A percentile compares a stretch with the other conserved stretches of the same genome.
These are phyloP conservation scores for Acanthococcus lagerstroemiae DNA, from an alignment of 2,888 invertebrate species.

Conservation along the genomic window DNA sequence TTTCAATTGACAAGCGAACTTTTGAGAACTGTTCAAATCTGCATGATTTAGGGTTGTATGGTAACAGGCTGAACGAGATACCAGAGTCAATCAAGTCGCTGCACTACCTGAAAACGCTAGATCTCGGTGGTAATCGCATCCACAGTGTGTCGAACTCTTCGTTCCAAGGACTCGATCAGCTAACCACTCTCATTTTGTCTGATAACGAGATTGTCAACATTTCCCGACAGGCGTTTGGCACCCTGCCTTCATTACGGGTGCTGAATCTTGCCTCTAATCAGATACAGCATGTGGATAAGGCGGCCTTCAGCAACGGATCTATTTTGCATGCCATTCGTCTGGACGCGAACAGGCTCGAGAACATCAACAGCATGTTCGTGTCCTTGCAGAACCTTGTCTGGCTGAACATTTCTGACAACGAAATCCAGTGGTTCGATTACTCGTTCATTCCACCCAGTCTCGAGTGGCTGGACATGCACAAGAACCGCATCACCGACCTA, in stretches of 20 bases:
- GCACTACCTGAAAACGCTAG: slow-evolving; percentile 74
- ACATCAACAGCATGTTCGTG: slow-evolving; percentile 72
- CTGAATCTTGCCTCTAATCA: slow-evolving; percentile 80
- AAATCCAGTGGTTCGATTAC: slow-evolving; percentile 80
- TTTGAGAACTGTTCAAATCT: slow-evolving; percentile 84
- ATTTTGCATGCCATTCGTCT: slow-evolving; percentile 76
- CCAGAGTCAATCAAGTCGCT: slow-evolving; percentile 74
- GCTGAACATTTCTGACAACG: slow-evolving; percentile 86
- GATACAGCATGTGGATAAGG: slow-evolving; percentile 64
- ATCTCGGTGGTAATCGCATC: slow-evolving; percentile 85
- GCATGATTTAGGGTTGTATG: slow-evolving; percentile 81
- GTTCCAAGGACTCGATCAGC: slow-evolving; percentile 71
- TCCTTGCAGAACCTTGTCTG: slow-evolving; percentile 73
- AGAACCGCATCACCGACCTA: slow-evolving; percentile 69
- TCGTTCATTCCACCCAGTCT: slow-evolving; percentile 71
- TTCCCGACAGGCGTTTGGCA: slow-evolving; percentile 66
- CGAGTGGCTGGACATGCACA: slow-evolving; percentile 83
- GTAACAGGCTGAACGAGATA: slow-evolving; percentile 69
- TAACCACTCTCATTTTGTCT: slow-evolving; percentile 78
- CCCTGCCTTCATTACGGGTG: slow-evolving; percentile 70
- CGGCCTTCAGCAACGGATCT: slow-evolving; percentile 66
- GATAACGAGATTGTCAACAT: slow-evolving; percentile 77
- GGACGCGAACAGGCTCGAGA: slow-evolving; percentile 72
- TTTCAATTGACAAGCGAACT: slow-evolving; percentile 74
- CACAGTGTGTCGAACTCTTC: slow-evolving; percentile 67